Base-by-base conservation (phyloP, 2,888 invertebrate genomes). In the Erebia epiphron region DNA sequence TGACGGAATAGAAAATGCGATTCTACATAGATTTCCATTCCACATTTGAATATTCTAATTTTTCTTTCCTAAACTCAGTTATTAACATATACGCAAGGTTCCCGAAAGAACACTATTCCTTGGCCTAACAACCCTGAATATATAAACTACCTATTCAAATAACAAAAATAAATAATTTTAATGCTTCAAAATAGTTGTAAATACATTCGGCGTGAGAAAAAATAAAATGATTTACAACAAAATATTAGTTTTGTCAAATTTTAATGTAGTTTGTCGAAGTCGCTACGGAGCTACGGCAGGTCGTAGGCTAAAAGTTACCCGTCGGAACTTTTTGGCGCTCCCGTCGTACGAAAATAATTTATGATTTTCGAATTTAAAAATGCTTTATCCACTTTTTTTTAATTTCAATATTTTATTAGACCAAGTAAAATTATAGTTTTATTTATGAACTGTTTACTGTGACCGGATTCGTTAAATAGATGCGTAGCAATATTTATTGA, bases 261-360 rank as follows among this genome's bases (percentile, higher is more conserved):
- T 64, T 52, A 16, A 67, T 18, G 60, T 69, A 67, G 70, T 72
- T 66, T 72, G 41, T 74, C 75, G 73, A 76, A 69, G 74, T 75
- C 76, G 81, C 79, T 80, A 81, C 80, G 82, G 80, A 67, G 76
- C 72, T 81, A 81, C 85, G 86, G 83, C 10, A 74, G 77, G 77
- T 82, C 82, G 86, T 92, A 92, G 92, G 92, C 92, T 91, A 91
- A 92, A 92, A 91, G 86, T 83, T 82, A 78, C 82, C 92, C 92
- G 92, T 77, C 92, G 92, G 92, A 83, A 88, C 82, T 83, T 85
- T 81, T 80, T 76, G 75, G 72, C 73, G 73, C 71, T 58, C 60
- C 52, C 70, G 57, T 58, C 46, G 16, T 58, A 58, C 58, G 49
- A 21, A 52, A 58, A 52, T 52, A 69, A 65, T 65, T 56, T 65